These are phyloP conservation scores for Verasper variegatus DNA, from an alignment of 2,113 vertebrate genomes.

Conservation along the genomic window DNA sequence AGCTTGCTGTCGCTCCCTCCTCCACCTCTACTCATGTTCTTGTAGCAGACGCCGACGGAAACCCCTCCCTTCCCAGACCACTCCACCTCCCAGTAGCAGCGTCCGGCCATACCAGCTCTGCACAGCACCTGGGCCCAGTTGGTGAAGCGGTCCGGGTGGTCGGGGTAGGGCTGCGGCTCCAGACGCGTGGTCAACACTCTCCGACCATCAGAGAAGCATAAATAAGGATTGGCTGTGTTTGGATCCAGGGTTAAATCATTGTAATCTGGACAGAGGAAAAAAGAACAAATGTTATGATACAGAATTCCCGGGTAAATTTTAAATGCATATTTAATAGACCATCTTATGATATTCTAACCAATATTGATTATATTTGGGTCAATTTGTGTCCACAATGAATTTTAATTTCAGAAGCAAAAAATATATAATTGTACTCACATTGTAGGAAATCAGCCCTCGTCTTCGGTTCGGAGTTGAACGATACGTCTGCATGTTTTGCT, in stretches of 20 bases:
- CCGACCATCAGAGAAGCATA: conserved; percentile 63
- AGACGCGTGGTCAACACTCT: conserved; percentile 55
- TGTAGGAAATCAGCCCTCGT: conserved; percentile 76
- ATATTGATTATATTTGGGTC: no score
- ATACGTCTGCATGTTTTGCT: conserved; percentile 29
- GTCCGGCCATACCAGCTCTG: conserved; percentile 82
- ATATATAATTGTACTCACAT: conserved; percentile 66
- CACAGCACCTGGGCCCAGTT: conserved; percentile 83
- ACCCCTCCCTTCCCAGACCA: conserved; percentile 76
- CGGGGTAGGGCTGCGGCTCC: conserved; percentile 62
- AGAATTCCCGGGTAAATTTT: no score
- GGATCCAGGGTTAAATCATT: conserved; percentile 71
- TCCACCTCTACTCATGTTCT: conserved; percentile 78
- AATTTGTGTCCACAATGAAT: no score
- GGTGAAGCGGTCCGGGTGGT: conserved; percentile 76
- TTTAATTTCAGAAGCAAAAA: not conserved
- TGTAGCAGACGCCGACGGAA: conserved; percentile 82
- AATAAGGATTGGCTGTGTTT: conserved; percentile 77
- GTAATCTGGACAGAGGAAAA: conserved; percentile 65
- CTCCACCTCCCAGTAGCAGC: conserved; percentile 86
- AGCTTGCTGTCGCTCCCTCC: conserved; percentile 82
- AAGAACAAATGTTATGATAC: not conserved
- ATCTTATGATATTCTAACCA: no score
- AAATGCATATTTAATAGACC: no score
- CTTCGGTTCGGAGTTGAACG: conserved; percentile 60